Evolutionary conservation across 2,113 vertebrate genomes (phyloP).

Genomic region (Cyanoderma ruficeps): DNA sequence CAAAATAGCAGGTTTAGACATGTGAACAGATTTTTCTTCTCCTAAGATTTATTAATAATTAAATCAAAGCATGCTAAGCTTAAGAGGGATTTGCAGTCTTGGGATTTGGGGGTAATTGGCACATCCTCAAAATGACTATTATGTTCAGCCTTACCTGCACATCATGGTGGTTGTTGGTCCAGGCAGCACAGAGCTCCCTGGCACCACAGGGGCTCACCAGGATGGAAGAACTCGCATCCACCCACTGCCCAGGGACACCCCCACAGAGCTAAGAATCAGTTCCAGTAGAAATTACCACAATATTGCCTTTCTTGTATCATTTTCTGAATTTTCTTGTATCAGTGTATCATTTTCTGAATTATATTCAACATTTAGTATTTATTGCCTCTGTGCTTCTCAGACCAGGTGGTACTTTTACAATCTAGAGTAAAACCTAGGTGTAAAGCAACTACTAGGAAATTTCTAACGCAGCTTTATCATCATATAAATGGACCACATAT

Average conservation of each 20-base stretch:
- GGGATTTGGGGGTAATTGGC: background rate
- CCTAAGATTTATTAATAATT: slow-evolving; percentile 35
- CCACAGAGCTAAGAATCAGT: background rate
- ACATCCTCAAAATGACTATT: background rate
- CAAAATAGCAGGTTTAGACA: slow-evolving; percentile 36
- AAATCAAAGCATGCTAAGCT: slow-evolving; percentile 37
- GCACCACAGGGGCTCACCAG: background rate
- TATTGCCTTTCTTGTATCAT: background rate
- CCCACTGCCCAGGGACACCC: background rate
- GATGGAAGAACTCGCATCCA: background rate
- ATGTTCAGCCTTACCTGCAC: background rate
- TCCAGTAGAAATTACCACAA: background rate
- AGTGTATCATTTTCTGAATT: background rate
- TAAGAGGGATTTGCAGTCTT: slow-evolving; percentile 12
- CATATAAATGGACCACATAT: background rate
- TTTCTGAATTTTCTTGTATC: background rate
- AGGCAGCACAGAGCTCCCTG: background rate
- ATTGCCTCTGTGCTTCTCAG: background rate
- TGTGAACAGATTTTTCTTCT: background rate
- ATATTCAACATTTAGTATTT: background rate
- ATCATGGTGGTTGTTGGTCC: background rate
- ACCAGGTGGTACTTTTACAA: background rate
- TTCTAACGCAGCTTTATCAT: background rate
- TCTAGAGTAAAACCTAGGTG: background rate
- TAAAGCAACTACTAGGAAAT: background rate